Evolutionary conservation across 2,113 vertebrate species (phyloP).

Genomic region (Cinclus cinclus): DNA sequence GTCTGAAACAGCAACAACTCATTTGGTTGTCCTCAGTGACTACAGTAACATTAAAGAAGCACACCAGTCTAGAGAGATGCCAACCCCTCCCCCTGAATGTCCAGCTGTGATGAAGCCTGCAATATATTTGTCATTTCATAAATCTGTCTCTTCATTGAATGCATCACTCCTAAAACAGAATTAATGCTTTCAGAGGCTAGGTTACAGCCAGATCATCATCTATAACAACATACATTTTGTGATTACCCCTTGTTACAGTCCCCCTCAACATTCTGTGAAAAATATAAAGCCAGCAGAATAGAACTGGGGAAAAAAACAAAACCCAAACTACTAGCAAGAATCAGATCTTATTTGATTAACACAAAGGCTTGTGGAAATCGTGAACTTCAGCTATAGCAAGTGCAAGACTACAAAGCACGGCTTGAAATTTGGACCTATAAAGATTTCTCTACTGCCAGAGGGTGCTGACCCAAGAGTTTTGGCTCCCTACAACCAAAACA

Average conservation of each 20-base stretch:
- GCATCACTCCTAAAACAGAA: neutral
- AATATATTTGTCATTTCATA: neutral
- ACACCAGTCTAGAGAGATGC: neutral
- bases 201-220: neutral
- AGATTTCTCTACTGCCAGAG: neutral
- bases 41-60: neutral
- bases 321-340: neutral
- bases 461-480: neutral
- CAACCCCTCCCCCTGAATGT: accelerated
- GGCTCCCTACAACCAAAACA: neutral
- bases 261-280: neutral
- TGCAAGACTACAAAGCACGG: neutral
- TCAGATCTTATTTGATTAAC: neutral
- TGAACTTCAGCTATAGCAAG: neutral
- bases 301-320: neutral
- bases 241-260: neutral
- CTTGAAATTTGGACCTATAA: neutral
- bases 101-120: neutral
- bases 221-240: neutral
- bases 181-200: neutral
- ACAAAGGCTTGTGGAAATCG: neutral
- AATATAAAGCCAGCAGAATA: neutral
- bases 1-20: neutral
- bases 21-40: neutral
- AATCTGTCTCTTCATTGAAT: neutral